Conservation (phyloP, 2,888 invertebrate species). For the Teleiodes luculella region DNA sequence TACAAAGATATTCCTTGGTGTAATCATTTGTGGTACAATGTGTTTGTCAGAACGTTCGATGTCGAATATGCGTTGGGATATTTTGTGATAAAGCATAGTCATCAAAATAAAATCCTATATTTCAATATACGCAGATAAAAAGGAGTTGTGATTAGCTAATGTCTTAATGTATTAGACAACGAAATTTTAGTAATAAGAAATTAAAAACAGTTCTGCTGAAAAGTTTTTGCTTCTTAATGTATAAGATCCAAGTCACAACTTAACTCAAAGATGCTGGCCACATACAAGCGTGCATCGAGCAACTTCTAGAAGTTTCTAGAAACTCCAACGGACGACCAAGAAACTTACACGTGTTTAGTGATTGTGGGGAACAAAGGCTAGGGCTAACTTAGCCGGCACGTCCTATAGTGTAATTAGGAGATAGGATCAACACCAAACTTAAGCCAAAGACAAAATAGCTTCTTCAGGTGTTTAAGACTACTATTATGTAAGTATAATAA, state of each 20-base stretch:
- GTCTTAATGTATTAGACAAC: no score
- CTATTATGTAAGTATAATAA: no score
- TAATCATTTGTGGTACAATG: no score
- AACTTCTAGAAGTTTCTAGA: conserved; percentile 1
- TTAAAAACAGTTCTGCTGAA: not conserved
- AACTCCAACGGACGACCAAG: conserved; percentile 4
- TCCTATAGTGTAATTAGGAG: conserved; percentile 29
- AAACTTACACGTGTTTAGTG: conserved; percentile 20
- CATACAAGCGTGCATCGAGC: conserved; percentile 19
- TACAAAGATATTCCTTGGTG: no score
- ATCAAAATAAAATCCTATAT: no score
- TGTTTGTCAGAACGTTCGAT: no score
- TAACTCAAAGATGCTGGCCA: conserved; percentile 16
- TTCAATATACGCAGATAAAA: no score
- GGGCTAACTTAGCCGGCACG: conserved; percentile 24
- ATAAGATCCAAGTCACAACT: conserved; percentile 7
- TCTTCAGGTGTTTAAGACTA: no score
- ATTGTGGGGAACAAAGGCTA: conserved; percentile 19
- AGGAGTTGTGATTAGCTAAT: no score
- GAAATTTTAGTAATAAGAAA: no score
- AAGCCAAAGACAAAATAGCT: not conserved
- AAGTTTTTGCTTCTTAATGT: not conserved
- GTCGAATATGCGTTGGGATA: no score
- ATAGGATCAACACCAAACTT: conserved; percentile 21
- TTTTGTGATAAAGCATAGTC: no score